Evolutionary conservation across 1,140 invertebrate genomes (phyloP).

Genomic region (Drosophila albomicans): DNA sequence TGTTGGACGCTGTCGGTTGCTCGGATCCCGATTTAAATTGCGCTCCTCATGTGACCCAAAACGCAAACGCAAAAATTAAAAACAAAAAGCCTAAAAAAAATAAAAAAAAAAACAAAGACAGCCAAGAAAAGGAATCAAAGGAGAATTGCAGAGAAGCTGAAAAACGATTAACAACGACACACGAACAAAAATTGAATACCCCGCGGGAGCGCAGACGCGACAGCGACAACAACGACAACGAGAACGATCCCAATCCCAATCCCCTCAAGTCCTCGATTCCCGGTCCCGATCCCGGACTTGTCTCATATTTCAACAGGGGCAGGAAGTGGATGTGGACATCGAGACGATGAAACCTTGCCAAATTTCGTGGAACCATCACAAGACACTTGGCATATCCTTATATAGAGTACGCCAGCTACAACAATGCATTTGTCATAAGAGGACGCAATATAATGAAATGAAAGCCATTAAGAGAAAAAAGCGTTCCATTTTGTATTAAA

Average conservation of each 20-base stretch:
- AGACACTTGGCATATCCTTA: not conserved
- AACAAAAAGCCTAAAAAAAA: constrained; percentile 5
- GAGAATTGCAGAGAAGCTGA: not conserved
- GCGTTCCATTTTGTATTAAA: not conserved
- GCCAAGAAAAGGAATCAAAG: not conserved
- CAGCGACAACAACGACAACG: not conserved
- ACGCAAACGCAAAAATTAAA: constrained; percentile 2
- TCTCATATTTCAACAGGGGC: constrained; percentile 46
- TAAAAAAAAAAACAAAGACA: not conserved
- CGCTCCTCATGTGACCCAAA: constrained; percentile 24
- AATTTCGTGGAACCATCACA: constrained; percentile 25
- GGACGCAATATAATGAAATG: not conserved
- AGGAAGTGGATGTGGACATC: constrained; percentile 17
- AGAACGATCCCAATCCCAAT: no score
- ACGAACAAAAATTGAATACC: constrained; percentile 51
- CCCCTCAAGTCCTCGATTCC: not conserved
- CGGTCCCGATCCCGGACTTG: not conserved
- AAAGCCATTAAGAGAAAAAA: not conserved
- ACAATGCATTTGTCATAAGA: not conserved
- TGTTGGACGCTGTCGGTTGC: constrained; percentile 37
- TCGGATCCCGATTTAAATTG: constrained; percentile 50
- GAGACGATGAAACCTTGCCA: not conserved
- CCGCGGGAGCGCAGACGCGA: constrained; percentile 13
- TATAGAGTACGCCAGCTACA: not conserved
- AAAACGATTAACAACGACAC: constrained; percentile 38